A percentile compares a stretch with the other conserved stretches of the same genome.
Evolutionary conservation across 2,888 invertebrate genomes (phyloP).

Genomic region (Amblyjoppa fuscipennis): DNA sequence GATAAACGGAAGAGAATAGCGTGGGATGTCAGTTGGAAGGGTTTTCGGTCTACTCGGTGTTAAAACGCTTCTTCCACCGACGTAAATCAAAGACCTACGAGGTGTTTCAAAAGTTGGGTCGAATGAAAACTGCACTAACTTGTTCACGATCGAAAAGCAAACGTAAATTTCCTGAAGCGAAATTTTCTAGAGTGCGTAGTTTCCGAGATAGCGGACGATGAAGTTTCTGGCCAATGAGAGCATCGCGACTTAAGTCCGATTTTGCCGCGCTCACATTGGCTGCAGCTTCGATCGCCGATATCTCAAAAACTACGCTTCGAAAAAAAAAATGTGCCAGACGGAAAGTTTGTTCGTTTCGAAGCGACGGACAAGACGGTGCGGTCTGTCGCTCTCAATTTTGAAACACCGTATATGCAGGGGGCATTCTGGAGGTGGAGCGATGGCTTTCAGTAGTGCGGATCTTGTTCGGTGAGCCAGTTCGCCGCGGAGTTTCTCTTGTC

Average conservation of each 20-base stretch:
- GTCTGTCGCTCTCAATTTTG: neutral
- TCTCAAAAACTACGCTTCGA: neutral
- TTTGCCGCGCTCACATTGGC: neutral
- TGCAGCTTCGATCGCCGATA: neutral
- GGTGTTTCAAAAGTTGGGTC: neutral
- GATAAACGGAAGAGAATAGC: constrained; percentile 6
- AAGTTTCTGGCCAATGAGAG: constrained; percentile 11
- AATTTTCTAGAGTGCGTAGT: neutral
- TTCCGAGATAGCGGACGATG: neutral
- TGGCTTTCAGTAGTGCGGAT: constrained; percentile 52
- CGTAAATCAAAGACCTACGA: neutral
- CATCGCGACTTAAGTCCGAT: neutral
- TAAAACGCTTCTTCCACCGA: neutral
- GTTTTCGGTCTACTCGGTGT: neutral
- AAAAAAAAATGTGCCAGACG: neutral
- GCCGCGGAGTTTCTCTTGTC: constrained; percentile 5
- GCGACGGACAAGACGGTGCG: neutral
- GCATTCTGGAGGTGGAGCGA: neutral
- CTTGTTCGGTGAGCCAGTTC: constrained; percentile 51
- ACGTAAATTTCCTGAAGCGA: neutral
- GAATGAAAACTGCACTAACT: neutral
- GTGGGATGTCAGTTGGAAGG: constrained; percentile 15
- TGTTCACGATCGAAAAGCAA: neutral
- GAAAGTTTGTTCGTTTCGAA: neutral
- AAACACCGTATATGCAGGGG: neutral